Percentiles rank a stretch among this genome's conserved stretches.
Evolutionary conservation across 2,797 vertebrate genomes (phyloP).

Genomic region (Australoheros facetus): DNA sequence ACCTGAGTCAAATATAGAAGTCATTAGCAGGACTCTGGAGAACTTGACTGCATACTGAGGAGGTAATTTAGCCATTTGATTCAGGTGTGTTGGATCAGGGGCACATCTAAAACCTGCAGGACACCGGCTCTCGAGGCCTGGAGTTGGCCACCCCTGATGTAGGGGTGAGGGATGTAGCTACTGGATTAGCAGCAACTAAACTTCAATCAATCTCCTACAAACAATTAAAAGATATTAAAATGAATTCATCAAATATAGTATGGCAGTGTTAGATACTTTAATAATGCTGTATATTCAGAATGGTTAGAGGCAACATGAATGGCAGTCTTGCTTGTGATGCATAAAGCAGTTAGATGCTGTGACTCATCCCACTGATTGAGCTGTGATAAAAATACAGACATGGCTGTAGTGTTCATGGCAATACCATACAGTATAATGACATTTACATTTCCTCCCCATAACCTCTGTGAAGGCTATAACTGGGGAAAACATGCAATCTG

Average conservation of each 20-base stretch:
- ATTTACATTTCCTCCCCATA: conserved; percentile 18
- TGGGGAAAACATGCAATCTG: conserved; percentile 20
- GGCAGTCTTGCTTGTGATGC: not conserved
- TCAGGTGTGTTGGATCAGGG: too few relatives aligned
- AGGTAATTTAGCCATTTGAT: too few relatives aligned
- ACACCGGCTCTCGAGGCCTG: too few relatives aligned
- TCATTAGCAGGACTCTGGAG: too few relatives aligned
- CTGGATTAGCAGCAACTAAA: not conserved
- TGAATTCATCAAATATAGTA: not conserved
- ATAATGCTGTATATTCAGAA: not conserved
- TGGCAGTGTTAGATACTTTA: not conserved
- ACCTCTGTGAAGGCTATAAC: conserved; percentile 13
- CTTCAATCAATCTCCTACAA: not conserved
- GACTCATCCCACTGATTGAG: conserved; percentile 15
- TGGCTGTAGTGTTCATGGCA: not conserved
- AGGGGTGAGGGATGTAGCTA: not conserved
- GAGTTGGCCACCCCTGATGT: too few relatives aligned
- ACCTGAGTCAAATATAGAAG: too few relatives aligned
- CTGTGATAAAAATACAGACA: conserved; percentile 27
- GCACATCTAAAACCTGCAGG: too few relatives aligned
- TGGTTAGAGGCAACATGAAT: not conserved
- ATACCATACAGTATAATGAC: conserved; percentile 29
- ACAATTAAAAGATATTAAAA: not conserved
- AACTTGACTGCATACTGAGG: too few relatives aligned
- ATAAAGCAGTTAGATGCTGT: not conserved